phyloP scores from a whole-genome alignment of 2,888 invertebrate species.

The Xestobium rufovillosum region DNA sequence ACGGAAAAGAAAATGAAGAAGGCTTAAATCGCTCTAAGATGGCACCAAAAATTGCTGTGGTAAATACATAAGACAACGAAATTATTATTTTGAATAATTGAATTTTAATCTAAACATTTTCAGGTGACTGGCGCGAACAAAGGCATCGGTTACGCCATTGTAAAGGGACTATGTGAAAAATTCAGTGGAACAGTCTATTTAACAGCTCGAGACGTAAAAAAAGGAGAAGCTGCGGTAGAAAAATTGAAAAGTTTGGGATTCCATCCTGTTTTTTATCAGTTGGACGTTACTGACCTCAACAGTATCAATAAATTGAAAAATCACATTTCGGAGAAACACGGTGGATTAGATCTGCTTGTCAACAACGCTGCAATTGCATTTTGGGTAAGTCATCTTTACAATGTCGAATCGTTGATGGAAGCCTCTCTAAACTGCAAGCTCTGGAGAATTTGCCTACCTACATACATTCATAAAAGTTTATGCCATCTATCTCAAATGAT shows the following conservation, averaged over 20 bases:
- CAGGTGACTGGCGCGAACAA: conserved; percentile 66
- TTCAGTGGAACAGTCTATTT: conserved; percentile 64
- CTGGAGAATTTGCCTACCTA: too few relatives aligned
- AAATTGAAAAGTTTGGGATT: conserved; percentile 50
- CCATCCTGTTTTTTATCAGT: conserved; percentile 55
- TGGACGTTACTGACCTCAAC: conserved; percentile 56
- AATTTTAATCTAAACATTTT: conserved; percentile 11
- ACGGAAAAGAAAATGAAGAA: too few relatives aligned
- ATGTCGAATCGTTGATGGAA: too few relatives aligned
- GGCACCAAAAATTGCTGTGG: conserved; percentile 28
- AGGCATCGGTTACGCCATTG: conserved; percentile 62
- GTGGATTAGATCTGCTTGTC: conserved; percentile 63
- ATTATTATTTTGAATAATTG: too few relatives aligned
- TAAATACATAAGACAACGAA: conserved; percentile 17
- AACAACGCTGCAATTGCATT: conserved; percentile 74
- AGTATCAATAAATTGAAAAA: conserved; percentile 55
- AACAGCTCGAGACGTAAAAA: conserved; percentile 53
- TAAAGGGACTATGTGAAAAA: conserved; percentile 57
- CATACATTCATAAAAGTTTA: too few relatives aligned
- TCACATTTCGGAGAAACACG: conserved; percentile 53
- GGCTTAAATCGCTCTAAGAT: too few relatives aligned
- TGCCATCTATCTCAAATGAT: too few relatives aligned
- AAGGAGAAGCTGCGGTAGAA: conserved; percentile 54
- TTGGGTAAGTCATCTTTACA: too few relatives aligned
- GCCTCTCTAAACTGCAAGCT: too few relatives aligned